Base-by-base conservation (phyloP, 2,113 vertebrate species). In the Podiceps cristatus region DNA sequence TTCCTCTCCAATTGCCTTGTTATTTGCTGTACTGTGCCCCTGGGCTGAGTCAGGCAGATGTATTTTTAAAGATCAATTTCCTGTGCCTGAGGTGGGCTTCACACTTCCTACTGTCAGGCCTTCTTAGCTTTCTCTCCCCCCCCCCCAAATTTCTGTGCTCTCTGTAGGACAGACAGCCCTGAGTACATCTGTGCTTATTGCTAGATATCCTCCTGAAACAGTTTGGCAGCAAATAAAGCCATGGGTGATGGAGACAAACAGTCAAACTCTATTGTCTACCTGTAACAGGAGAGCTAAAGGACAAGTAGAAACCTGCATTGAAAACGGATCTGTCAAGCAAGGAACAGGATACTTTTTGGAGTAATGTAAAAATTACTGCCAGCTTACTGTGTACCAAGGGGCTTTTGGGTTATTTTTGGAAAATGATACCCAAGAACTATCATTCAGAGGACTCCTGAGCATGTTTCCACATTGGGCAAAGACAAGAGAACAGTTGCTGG, bases 291-390 rank as follows among this genome's bases (percentile, higher is more conserved):
- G 47, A 79, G 83, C 40, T 92, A 90, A 88, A 94, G 79, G 40
- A 91, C 31, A 91, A 90, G 37, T 59, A 77, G 59, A 75, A 95
- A 95, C 56, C 72, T 49, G 69, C 93, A 93, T 86, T 91, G 78
- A 97, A 91, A 81, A 55, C 0, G 2, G 25, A 95, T 83, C 79
- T 79, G 68, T 95, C 96, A 86, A 88, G 27, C 50, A 71, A 40
- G 84, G 72, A 92, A 94, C 73, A 74, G 59, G 42, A 78, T 59
- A 62, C 45, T 86, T 56, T 88, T 68, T 94, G 76, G 60, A 94
- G 79, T 71, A 96, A 95, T 53, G 53, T 56, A 91, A 91, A 95
- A 94, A 97, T 90, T 72, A 52, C 92, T 89, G 89, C 67, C 73
- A 63, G n/a, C 2, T 93, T 91, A 80, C 17, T 40, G 71, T 76